Evolutionary conservation across 2,888 invertebrate genomes (phyloP).

Genomic region (Dinocampus coccinellae): DNA sequence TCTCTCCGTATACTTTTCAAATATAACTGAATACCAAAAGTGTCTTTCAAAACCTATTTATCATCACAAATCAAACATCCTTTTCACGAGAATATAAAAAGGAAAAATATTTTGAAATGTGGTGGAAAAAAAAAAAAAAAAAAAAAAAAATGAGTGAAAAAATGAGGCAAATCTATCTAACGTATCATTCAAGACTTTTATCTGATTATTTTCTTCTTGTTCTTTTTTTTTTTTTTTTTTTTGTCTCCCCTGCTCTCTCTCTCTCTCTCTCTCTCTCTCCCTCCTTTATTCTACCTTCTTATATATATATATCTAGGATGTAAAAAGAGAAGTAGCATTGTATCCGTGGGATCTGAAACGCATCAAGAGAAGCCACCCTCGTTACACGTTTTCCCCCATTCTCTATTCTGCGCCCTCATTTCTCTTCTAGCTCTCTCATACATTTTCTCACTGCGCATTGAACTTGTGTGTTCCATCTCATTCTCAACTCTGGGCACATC

Average conservation of each 20-base stretch:
- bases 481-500: slow-evolving; percentile 39
- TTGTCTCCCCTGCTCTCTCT: too few species aligned
- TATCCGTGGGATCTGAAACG: slow-evolving; percentile 14
- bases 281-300: neutral
- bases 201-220: neutral
- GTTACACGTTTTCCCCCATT: slow-evolving; percentile 49
- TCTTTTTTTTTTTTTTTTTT: neutral
- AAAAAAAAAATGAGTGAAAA: too few species aligned
- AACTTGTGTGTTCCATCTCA: slow-evolving; percentile 30
- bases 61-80: neutral
- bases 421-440: neutral
- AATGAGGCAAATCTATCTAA: neutral
- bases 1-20: neutral
- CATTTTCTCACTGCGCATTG: slow-evolving; percentile 8
- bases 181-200: neutral
- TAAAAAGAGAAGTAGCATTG: slow-evolving; percentile 5
- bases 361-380: slow-evolving; percentile 63
- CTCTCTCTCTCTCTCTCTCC: neutral
- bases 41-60: neutral
- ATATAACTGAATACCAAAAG: neutral
- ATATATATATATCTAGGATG: too few species aligned
- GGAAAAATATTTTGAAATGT: too few species aligned
- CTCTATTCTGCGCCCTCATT: neutral
- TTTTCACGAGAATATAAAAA: neutral
- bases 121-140: too few species aligned